Base-by-base conservation (phyloP, 2,888 invertebrate genomes). In the Isoperla grammatica region DNA sequence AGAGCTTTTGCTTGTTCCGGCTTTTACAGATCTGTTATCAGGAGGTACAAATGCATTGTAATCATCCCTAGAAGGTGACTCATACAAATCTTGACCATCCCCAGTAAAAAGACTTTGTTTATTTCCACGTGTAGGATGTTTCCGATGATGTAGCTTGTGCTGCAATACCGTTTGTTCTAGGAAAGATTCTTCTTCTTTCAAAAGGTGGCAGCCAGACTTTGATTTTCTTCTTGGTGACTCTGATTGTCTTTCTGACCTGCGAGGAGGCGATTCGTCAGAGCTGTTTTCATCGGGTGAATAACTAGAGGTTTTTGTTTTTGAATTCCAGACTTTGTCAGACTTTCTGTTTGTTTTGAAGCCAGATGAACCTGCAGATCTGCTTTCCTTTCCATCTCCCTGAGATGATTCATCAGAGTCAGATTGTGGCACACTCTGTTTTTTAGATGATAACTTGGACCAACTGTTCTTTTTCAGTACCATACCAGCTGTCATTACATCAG, bases 401-500 rank as follows among this genome's bases (percentile, higher is more conserved):
- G 29, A 29, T 29, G 29, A 69, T 54, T 64, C 49, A 65, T 69
- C 66, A 57, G 67, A 69, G 69, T 60, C 66, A 57, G 57, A 56
- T 12, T 35, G 57, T 23, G 46, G 50, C 49, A 56, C n/a, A 57
- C 67, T 59, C 11, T 63, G 61, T 58, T 61, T 20, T 57, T 42
- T 56, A 17, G 54, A n/a, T 48, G 11, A 29, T 9, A 8, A 6
- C 29, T 4, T 29, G 8, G 29, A 29, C 29, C 29, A 8, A 29
- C 29, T 35, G 40, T 58, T 70, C 61, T 70, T 70, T 19, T 67
- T 67, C 12, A 69, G 68, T 50, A 70, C 70, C 19, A 64, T 63
- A 62, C 72, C 71, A 60, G 67, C n/a, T n/a, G n/a, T n/a, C n/a
- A n/a, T n/a, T n/a, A n/a, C 68, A 65, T 70, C 42, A 4, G 29